Evolutionary conservation across 2,888 invertebrate genomes (phyloP), one percentile per base, ranked within the genome.

Genomic region (Itoplectis maculator): DNA sequence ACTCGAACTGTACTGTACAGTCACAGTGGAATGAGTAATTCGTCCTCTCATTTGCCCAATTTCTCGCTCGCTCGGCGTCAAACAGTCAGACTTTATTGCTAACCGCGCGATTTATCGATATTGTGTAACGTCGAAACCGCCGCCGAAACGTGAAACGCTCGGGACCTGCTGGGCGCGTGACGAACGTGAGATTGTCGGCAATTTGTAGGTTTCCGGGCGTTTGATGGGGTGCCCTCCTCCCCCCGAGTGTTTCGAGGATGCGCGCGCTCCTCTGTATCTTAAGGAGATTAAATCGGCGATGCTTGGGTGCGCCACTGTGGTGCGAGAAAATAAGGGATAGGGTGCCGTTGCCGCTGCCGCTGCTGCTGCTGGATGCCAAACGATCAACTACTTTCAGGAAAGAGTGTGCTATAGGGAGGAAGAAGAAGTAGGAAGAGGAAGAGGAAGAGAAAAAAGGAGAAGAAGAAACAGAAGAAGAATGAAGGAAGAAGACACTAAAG

Each of bases 131-230:
- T 42, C 47, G 47, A 29, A 45, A 47, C n/a, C 11, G 29, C 29
- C 56, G 45, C 54, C 23, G 23, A 56, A 72, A 72, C 59, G 42
- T 42, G 37, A 20, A 56, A 42, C 42, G 73, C 47, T 42, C 74
- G 13, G 35, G 69, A 8, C n/a, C n/a, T n/a, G n/a, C 13, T 45
- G 20, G 49, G 59, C 47, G 54, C 40, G 59, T 45, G 79, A 79
- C 68, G 74, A 29, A 42, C 68, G 54, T 56, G 59, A 74, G 49
- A 74, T 79, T 69, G 74, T 61, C 68, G 59, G 61, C 79, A 79
- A 79, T 79, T 79, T 79, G 79, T 79, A 51, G 79, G 63, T 79
- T 74, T 74, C 74, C 79, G 74, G 70, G 29, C 51, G 35, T 51
- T n/a, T n/a, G n/a, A n/a, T n/a, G n/a, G n/a, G n/a, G n/a, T n/a